Percentiles rank a stretch among this genome's conserved stretches.
phyloP scores from a whole-genome alignment of 2,797 vertebrate genomes.

The Spinibarbus caldwelli region DNA sequence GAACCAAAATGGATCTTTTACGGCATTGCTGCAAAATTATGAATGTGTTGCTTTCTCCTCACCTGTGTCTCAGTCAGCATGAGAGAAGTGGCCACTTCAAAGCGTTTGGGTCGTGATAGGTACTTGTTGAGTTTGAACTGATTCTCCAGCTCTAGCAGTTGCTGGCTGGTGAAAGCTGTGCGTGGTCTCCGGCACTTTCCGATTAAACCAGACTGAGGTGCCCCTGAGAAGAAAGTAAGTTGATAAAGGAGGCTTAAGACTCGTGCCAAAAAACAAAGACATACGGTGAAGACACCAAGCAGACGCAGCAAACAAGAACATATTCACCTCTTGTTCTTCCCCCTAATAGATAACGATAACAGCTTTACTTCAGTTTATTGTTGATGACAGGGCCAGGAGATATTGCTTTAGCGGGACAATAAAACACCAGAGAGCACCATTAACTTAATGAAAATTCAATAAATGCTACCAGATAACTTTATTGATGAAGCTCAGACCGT shows the following conservation, averaged over 20 bases:
- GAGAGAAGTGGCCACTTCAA: conserved; percentile 91
- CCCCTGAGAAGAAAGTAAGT: conserved; percentile 64
- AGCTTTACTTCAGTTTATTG: conserved; percentile 68
- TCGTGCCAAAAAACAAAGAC: conserved; percentile 12
- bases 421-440: conserved; percentile 74
- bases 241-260: neutral
- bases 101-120: conserved; percentile 91
- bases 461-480: conserved; percentile 68
- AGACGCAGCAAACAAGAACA: conserved; percentile 44
- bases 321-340: conserved; percentile 26
- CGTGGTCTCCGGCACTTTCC: conserved; percentile 91
- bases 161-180: conserved; percentile 93
- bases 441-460: conserved; percentile 80
- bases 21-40: neutral
- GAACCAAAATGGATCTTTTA: neutral
- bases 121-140: conserved; percentile 97
- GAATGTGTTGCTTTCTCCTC: conserved; percentile 36
- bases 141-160: conserved; percentile 91
- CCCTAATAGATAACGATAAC: conserved; percentile 60
- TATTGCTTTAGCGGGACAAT: conserved; percentile 70
- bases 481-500: conserved; percentile 66
- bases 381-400: conserved; percentile 65
- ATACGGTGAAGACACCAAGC: neutral
- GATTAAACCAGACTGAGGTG: conserved; percentile 79
- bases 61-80: conserved; percentile 93